A percentile compares a stretch with the other conserved stretches of the same genome.
phyloP scores from a whole-genome alignment of 2,113 vertebrate species.

The Tor tambroides region DNA sequence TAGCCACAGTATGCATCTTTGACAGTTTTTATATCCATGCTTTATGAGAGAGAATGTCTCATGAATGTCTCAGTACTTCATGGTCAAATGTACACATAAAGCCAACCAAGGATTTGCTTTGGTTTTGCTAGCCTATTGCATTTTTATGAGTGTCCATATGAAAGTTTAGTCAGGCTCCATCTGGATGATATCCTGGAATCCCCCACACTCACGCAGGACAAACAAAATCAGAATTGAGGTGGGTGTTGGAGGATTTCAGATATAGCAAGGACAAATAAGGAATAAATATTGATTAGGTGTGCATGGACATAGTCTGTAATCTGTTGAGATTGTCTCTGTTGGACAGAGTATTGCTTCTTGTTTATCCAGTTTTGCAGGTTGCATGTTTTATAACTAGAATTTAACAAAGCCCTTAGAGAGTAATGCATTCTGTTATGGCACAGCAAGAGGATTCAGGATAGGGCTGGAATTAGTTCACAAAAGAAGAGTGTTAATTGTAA shows the following conservation, averaged over 20 bases:
- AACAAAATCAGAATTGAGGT: not conserved
- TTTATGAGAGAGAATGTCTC: slow-evolving; percentile 3
- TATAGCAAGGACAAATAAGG: slow-evolving; percentile 29
- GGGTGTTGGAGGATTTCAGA: slow-evolving; percentile 14
- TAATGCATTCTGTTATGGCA: not conserved
- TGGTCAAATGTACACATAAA: slow-evolving; percentile 9
- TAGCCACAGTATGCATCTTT: not conserved
- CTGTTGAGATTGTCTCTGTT: not conserved
- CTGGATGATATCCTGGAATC: slow-evolving; percentile 19
- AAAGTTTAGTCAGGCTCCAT: slow-evolving; percentile 7
- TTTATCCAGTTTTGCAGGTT: not conserved
- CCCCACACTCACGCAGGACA: slow-evolving; percentile 31
- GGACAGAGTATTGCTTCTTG: not conserved
- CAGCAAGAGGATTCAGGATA: not conserved
- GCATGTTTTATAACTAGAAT: not conserved
- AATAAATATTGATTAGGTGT: slow-evolving; percentile 39
- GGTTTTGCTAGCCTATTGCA: slow-evolving; percentile 25
- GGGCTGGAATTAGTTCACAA: not conserved
- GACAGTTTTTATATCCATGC: not conserved
- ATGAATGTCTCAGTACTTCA: slow-evolving; percentile 22
- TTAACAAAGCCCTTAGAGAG: slow-evolving; percentile 1
- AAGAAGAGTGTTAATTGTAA: slow-evolving; percentile 11
- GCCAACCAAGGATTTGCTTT: slow-evolving; percentile 18
- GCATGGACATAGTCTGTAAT: not conserved
- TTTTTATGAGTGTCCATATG: slow-evolving; percentile 28